Conservation (phyloP, 2,797 vertebrate species). For the Sebastes hubbsi region DNA sequence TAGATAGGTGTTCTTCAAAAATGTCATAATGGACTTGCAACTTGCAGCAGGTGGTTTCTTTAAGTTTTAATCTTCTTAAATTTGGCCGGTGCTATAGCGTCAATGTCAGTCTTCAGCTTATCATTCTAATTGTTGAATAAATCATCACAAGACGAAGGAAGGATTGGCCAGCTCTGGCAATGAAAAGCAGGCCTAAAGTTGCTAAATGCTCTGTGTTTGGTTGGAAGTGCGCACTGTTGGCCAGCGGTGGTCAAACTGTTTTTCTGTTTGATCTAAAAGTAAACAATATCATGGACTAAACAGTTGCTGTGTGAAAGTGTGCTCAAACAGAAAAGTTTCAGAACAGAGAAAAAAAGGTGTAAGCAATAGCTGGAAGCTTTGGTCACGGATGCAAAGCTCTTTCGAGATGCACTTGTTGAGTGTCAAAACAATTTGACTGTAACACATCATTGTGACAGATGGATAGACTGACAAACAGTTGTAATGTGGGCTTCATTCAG, state of each 20-base stretch:
- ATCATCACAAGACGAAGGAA: background rate
- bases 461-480: conserved; percentile 24
- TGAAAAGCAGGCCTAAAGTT: background rate
- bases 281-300: background rate
- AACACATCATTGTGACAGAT: conserved; percentile 9
- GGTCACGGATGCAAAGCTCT: conserved; percentile 6
- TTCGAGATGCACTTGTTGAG: conserved; percentile 14
- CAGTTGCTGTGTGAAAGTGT: background rate
- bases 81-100: background rate
- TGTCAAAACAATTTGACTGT: conserved; percentile 14
- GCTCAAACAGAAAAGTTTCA: background rate
- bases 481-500: conserved; percentile 18
- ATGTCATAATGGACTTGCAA: background rate
- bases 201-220: background rate
- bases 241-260: background rate
- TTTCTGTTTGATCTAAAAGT: background rate
- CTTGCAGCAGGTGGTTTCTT: too few relatives aligned
- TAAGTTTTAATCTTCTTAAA: background rate
- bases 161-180: background rate
- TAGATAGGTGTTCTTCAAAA: background rate
- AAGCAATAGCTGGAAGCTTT: background rate
- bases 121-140: background rate
- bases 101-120: background rate
- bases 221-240: background rate
- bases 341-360: background rate